Evolutionary conservation across 2,797 vertebrate species (phyloP).

Genomic region (Acanthis flammea): DNA sequence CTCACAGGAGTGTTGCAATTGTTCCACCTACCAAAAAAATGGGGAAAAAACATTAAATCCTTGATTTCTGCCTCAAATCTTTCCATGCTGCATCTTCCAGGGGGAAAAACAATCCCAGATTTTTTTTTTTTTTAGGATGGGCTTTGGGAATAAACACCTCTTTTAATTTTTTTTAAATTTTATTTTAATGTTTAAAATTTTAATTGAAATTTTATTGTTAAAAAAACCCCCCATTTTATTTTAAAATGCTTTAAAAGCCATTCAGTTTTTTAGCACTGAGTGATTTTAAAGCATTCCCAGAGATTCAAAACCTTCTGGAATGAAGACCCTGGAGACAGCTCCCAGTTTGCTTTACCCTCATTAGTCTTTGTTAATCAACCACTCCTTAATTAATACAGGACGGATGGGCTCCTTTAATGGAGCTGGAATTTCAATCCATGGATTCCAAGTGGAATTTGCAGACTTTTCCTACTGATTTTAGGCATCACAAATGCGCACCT

Average conservation of each 20-base stretch:
- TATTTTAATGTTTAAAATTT: neutral
- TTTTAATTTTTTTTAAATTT: too few relatives aligned
- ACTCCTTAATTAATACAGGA: neutral
- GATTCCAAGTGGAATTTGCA: neutral
- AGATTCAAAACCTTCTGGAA: neutral
- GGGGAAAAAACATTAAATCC: conserved; percentile 62
- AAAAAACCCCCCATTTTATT: neutral
- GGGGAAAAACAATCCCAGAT: neutral
- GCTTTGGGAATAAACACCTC: neutral
- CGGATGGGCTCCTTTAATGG: neutral
- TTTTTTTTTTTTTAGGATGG: accelerated
- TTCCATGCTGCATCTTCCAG: neutral
- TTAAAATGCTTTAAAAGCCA: neutral
- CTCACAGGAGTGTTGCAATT: conserved; percentile 88
- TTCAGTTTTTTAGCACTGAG: neutral
- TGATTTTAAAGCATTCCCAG: neutral
- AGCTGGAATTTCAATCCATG: neutral
- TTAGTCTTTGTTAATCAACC: neutral
- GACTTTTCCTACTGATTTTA: neutral
- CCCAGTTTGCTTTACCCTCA: neutral
- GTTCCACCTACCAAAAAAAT: conserved; percentile 93
- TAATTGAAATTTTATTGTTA: neutral
- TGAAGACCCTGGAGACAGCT: neutral
- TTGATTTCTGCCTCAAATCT: neutral
- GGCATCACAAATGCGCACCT: neutral